Evolutionary conservation across 2,797 vertebrate species (phyloP).

Genomic region (Lithobates sylvaticus): DNA sequence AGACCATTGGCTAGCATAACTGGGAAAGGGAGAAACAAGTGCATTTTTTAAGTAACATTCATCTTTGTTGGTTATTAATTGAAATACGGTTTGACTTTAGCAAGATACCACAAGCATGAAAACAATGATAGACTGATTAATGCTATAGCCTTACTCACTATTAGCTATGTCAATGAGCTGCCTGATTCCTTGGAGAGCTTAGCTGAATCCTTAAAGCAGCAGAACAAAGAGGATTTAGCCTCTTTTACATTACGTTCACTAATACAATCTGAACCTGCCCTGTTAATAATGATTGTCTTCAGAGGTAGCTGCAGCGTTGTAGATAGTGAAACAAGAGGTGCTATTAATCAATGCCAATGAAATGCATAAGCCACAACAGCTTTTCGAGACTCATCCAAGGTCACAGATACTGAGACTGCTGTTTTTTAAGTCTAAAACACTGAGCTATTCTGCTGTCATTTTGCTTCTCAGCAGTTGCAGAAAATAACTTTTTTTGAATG

Average conservation of each 20-base stretch:
- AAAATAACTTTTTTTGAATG: conserved; percentile 21
- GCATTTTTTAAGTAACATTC: conserved; percentile 5
- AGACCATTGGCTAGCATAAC: neutral
- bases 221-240: conserved; percentile 44
- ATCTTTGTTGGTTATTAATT: conserved; percentile 43
- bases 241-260: conserved; percentile 40
- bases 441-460: conserved; percentile 9
- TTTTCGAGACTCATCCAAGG: conserved; percentile 36
- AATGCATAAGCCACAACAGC: conserved; percentile 39
- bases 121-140: conserved; percentile 61
- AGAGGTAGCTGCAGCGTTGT: conserved; percentile 43
- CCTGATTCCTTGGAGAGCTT: conserved; percentile 33
- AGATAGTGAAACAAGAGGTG: conserved; percentile 54
- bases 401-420: conserved; percentile 27
- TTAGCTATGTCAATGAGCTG: conserved; percentile 42
- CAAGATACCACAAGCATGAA: conserved; percentile 30
- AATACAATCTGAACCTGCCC: conserved; percentile 44
- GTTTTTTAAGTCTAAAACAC: conserved; percentile 19
- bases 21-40: neutral
- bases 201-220: conserved; percentile 50
- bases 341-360: conserved; percentile 54
- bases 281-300: conserved; percentile 55
- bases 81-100: conserved; percentile 46
- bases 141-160: conserved; percentile 39
- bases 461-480: conserved; percentile 27